A percentile compares a stretch with the other conserved stretches of the same genome.
phyloP scores from a whole-genome alignment of 2,888 invertebrate genomes.

The Orgyia antiqua region DNA sequence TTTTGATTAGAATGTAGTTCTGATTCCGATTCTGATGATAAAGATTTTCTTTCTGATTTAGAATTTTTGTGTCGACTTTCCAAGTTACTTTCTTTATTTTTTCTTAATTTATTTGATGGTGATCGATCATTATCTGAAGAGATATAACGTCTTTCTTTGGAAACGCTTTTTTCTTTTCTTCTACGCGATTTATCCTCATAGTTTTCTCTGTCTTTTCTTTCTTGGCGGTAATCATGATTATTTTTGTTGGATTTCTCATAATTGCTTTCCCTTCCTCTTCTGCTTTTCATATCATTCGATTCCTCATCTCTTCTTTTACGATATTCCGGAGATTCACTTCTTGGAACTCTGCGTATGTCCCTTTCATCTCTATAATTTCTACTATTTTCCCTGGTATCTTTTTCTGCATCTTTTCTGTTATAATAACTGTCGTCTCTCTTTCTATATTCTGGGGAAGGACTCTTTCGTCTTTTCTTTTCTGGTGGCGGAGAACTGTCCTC shows the following conservation, averaged over 20 bases:
- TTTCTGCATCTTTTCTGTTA: slow-evolving; percentile 22
- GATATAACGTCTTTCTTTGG: slow-evolving; percentile 41
- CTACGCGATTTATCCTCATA: slow-evolving; percentile 33
- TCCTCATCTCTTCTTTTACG: slow-evolving; percentile 25
- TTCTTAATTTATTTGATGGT: slow-evolving; percentile 34
- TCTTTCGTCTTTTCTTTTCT: slow-evolving; percentile 51
- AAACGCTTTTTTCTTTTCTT: slow-evolving; percentile 40
- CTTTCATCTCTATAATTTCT: slow-evolving; percentile 30
- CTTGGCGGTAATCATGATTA: slow-evolving; percentile 39
- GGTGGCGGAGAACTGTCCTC: slow-evolving; percentile 54
- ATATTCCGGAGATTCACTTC: slow-evolving; percentile 27
- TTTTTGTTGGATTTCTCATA: slow-evolving; percentile 31
- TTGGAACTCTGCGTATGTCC: slow-evolving; percentile 33
- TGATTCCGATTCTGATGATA: slow-evolving; percentile 50
- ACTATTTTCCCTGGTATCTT: slow-evolving; percentile 31
- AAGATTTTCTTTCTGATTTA: slow-evolving; percentile 33
- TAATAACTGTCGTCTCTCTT: slow-evolving; percentile 23
- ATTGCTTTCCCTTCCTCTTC: slow-evolving; percentile 28
- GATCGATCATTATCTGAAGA: slow-evolving; percentile 47
- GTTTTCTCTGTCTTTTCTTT: slow-evolving; percentile 31
- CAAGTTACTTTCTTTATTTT: slow-evolving; percentile 38
- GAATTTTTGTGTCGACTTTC: slow-evolving; percentile 45
- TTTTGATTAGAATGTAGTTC: slow-evolving; percentile 41
- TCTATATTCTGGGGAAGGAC: slow-evolving; percentile 41
- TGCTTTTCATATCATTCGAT: slow-evolving; percentile 16